A percentile compares a stretch with the other conserved stretches of the same genome.
These are phyloP conservation scores for Eudasyphora cyanicolor DNA, from an alignment of 2,888 invertebrate species.

Conservation along the genomic window DNA sequence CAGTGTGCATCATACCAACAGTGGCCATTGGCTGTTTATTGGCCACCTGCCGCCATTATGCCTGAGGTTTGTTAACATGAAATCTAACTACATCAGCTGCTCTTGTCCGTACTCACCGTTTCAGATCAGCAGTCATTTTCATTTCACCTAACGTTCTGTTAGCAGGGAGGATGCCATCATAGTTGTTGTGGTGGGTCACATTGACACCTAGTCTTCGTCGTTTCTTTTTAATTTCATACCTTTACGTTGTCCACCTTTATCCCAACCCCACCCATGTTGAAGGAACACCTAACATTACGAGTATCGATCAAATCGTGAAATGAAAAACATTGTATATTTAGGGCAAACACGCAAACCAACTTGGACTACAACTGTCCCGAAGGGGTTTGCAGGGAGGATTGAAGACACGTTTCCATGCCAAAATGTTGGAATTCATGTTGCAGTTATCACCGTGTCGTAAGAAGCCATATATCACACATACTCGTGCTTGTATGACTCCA, in stretches of 20 bases:
- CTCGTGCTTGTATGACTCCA: too few species aligned
- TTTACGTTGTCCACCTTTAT: too few species aligned
- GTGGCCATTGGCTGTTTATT: slow-evolving; percentile 32
- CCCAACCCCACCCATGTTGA: background rate
- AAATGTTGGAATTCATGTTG: too few species aligned
- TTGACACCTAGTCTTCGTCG: too few species aligned
- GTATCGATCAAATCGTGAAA: background rate
- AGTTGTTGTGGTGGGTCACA: too few species aligned
- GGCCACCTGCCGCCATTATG: slow-evolving; percentile 37
- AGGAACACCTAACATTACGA: too few species aligned
- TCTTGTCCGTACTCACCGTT: slow-evolving; percentile 48
- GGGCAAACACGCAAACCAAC: background rate
- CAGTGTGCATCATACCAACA: background rate
- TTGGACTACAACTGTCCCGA: background rate
- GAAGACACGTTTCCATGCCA: background rate
- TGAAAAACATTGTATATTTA: background rate
- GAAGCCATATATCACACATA: background rate
- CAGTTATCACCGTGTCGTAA: background rate
- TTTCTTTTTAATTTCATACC: too few species aligned
- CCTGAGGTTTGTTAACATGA: slow-evolving; percentile 47
- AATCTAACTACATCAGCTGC: slow-evolving; percentile 9
- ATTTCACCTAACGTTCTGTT: slow-evolving; percentile 44
- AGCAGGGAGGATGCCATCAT: background rate
- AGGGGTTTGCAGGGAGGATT: background rate
- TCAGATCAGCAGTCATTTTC: slow-evolving; percentile 57